Evolutionary conservation across 2,113 vertebrate genomes (phyloP).

Genomic region (Triplophysa rosa): DNA sequence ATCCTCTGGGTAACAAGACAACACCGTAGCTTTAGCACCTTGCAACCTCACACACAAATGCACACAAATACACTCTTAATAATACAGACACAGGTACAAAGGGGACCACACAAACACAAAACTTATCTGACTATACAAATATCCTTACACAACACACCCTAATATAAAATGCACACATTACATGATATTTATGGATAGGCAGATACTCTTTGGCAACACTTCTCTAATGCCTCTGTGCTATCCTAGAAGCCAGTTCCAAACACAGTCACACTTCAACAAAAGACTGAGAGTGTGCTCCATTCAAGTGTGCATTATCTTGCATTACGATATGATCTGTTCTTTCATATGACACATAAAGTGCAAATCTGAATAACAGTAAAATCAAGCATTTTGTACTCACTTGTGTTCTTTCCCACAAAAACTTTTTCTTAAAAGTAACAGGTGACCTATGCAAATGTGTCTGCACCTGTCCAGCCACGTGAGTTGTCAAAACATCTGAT

Average conservation of each 20-base stretch:
- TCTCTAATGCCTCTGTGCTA: too few relatives aligned
- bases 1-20: conserved; percentile 14
- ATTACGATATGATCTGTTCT: too few relatives aligned
- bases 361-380: not conserved
- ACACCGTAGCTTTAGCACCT: conserved; percentile 5
- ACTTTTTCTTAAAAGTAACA: not conserved
- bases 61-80: conserved; percentile 3
- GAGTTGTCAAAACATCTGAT: not conserved
- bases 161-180: too few relatives aligned
- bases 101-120: not conserved
- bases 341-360: not conserved
- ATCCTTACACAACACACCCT: not conserved
- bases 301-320: not conserved
- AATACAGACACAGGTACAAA: not conserved
- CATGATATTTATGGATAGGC: too few relatives aligned
- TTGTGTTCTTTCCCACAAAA: not conserved
- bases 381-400: not conserved
- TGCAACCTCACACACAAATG: conserved; percentile 28
- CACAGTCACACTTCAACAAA: not conserved
- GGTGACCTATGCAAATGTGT: not conserved
- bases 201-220: too few relatives aligned
- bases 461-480: conserved; percentile 32
- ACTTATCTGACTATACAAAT: not conserved
- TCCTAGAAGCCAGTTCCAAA: too few relatives aligned
- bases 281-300: not conserved